Evolutionary conservation across 2,888 invertebrate genomes (phyloP), one percentile per base, ranked within the genome.

Genomic region (Drosophila rubida): DNA sequence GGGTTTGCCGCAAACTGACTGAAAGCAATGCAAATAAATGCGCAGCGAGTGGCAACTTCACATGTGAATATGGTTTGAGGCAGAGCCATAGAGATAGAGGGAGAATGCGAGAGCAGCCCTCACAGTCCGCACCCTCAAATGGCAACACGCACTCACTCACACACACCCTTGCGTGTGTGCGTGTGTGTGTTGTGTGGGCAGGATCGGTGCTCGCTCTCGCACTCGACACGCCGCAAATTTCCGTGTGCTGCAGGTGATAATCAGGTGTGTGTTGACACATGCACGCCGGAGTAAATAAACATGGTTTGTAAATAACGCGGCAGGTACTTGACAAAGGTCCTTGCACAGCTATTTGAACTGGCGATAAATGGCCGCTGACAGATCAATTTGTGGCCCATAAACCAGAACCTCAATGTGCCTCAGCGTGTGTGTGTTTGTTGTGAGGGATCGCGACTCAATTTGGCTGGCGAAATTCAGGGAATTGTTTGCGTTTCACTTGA

Each of bases 241-340:
- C 65, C 61, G 39, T 16, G 46, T 54, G 8, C 37, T 69, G 74
- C 81, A 87, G 78, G 83, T 80, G 85, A 76, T 89, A 89, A 89
- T 89, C 85, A 88, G 88, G 89, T 89, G 89, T 78, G 83, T 79
- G 77, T 81, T 81, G 80, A 85, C 76, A 62, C 6, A 11, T 79
- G 72, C 76, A 78, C 50, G 61, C 39, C 30, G 44, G 61, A 63
- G 64, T 64, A 71, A 66, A 74, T 69, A 64, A 76, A 63, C 59
- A 76, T 22, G 6, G 35, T 9, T 13, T 9, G 41, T 53, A 53
- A 53, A 53, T 53, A 53, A 53, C 42, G 42, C 7, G n/a, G 49
- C 86, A 78, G 83, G 82, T 85, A 85, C 49, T 41, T 30, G n/a
- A 48, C 45, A 58, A 49, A 60, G 69, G 55, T 62, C 51, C 59